Conservation (phyloP, 2,113 vertebrate species). For the Girardinichthys multiradiatus region DNA sequence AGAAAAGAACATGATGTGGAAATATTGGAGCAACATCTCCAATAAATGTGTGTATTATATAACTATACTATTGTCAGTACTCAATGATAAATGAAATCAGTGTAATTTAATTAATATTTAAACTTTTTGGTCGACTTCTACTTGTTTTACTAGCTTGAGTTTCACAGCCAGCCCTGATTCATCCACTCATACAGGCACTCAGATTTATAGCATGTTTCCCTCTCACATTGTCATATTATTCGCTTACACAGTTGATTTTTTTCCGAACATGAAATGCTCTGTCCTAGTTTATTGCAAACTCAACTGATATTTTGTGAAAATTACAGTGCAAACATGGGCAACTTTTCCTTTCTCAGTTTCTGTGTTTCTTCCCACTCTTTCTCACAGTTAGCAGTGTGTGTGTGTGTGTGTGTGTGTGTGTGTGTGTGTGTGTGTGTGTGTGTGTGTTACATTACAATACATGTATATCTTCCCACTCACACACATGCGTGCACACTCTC, state of each 20-base stretch:
- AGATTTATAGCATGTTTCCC: neutral
- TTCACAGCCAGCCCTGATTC: neutral
- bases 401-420: too few species aligned
- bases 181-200: constrained; percentile 4
- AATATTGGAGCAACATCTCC: neutral
- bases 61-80: neutral
- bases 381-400: constrained; percentile 24
- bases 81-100: neutral
- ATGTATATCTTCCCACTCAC: neutral
- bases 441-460: constrained; percentile 28
- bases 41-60: neutral
- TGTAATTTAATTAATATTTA: neutral
- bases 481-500: constrained; percentile 27
- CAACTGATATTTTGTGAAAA: constrained; percentile 40
- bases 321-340: constrained; percentile 50
- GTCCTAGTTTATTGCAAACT: constrained; percentile 29
- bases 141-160: neutral
- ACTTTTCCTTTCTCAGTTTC: constrained; percentile 28
- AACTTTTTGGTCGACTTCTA: neutral
- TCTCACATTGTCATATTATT: neutral
- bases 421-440: constrained; percentile 23
- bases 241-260: neutral
- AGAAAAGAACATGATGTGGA: neutral
- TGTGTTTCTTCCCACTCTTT: constrained; percentile 30
- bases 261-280: constrained; percentile 11